Percentiles rank a stretch among this genome's conserved stretches.
These are phyloP conservation scores for Cephus runcator DNA, from an alignment of 2,888 invertebrate species.

Conservation along the genomic window DNA sequence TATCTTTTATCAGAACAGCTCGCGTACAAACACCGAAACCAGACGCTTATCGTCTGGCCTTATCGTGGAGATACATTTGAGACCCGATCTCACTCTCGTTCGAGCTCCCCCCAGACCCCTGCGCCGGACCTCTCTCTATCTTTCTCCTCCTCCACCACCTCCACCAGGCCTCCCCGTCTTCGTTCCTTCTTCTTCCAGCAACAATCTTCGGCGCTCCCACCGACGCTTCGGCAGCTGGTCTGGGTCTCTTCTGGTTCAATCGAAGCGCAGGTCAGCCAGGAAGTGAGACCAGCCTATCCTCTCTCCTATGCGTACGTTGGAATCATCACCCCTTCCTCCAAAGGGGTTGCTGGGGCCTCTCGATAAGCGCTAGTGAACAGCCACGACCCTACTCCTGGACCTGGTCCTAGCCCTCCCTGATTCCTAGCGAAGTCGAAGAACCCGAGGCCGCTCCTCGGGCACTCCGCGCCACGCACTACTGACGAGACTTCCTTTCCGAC, in stretches of 20 bases:
- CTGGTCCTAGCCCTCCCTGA: not conserved
- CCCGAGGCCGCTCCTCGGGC: not conserved
- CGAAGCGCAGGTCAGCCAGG: not conserved
- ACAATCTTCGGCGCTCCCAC: not conserved
- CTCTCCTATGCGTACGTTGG: constrained; percentile 52
- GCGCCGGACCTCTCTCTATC: not conserved
- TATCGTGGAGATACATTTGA: constrained; percentile 31
- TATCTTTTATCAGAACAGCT: constrained; percentile 2
- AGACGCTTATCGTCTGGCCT: constrained; percentile 32
- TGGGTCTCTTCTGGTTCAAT: constrained; percentile 1
- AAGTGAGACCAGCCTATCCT: constrained; percentile 1
- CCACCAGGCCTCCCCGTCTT: not conserved
- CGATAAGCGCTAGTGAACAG: not conserved
- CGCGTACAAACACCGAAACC: not conserved
- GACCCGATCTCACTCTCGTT: not conserved
- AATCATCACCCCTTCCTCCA: constrained; percentile 44
- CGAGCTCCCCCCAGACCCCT: not conserved
- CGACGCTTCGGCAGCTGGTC: not conserved
- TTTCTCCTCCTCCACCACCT: not conserved
- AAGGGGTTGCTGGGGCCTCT: not conserved
- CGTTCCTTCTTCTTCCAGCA: not conserved
- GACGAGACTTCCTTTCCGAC: constrained; percentile 8
- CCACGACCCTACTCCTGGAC: not conserved
- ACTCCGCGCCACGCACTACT: constrained; percentile 5
- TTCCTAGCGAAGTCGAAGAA: not conserved